Base-by-base conservation (phyloP, 2,797 vertebrate species). In the Lagodon rhomboides region DNA sequence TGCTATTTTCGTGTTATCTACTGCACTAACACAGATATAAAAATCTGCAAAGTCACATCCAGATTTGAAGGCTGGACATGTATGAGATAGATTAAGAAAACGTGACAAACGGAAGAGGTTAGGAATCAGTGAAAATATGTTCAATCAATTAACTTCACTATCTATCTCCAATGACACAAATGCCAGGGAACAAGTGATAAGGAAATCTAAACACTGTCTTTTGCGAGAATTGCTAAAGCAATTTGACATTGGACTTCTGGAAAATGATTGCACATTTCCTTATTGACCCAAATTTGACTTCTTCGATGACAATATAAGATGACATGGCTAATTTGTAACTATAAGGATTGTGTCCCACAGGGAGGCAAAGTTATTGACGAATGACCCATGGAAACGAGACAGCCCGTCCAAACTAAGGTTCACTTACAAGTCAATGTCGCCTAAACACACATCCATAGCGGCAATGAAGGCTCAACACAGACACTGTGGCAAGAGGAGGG, bases 381-480 rank as follows among this genome's bases (percentile, higher is more conserved):
- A 23, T 4, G 23, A 22, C 44, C 77, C 13, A 16, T 53, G 60
- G 70, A 86, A 83, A 80, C 68, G 54, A 79, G 73, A 73, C 17
- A 0, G 8, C 27, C 20, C 3, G 63, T 85, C 47, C 75, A 69
- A 73, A 83, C 81, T 68, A 62, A 64, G 82, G 83, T 83, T 87
- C 68, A 90, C 84, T 87, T 85, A 56, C 0, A 55, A 44, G 77
- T 46, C 41, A 86, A 30, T 93, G 88, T 93, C 87, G 66, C 85
- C 54, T 90, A 91, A 92, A 93, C 90, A 93, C 60, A 63, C 53
- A 4, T 0, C 17, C 3, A 84, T 91, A 46, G 65, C 64, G 89
- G 91, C 66, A 5, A 88, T 92, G 85, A 79, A 81, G 92, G 90
- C 84, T 87, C 91, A 92, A 91, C 88, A 91, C 22, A 5, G 61